These are phyloP conservation scores for Callinectes sapidus DNA, from an alignment of 2,888 invertebrate genomes.

Conservation along the genomic window DNA sequence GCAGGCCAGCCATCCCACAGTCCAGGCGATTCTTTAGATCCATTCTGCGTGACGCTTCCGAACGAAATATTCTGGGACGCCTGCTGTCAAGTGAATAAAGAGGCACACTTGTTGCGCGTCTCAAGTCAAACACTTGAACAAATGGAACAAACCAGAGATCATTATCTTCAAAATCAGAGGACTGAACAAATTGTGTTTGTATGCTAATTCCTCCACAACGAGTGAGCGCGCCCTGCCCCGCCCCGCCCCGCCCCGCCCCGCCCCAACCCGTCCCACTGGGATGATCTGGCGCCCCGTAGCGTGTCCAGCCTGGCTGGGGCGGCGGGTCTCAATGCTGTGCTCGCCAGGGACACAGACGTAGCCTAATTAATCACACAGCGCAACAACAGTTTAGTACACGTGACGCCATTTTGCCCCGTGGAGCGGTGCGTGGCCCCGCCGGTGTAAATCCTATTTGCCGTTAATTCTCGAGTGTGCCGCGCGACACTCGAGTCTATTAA, in stretches of 20 bases:
- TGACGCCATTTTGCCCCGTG: background rate
- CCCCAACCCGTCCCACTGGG: background rate
- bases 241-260: background rate
- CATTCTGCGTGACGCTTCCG: background rate
- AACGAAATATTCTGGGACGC: slow-evolving; percentile 34
- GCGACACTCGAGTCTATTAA: background rate
- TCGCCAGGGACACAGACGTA: background rate
- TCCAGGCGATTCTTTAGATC: background rate
- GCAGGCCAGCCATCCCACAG: background rate
- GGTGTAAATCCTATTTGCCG: background rate
- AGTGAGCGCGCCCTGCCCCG: slow-evolving; percentile 24
- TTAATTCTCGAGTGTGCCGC: background rate
- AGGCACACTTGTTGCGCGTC: slow-evolving; percentile 47
- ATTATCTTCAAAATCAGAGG: slow-evolving; percentile 62
- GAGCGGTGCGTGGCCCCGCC: background rate
- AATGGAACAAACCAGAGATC: slow-evolving; percentile 64
- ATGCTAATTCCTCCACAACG: slow-evolving; percentile 60
- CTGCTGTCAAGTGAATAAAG: slow-evolving; percentile 36
- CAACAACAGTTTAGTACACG: background rate
- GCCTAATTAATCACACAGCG: background rate
- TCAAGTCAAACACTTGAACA: slow-evolving; percentile 65
- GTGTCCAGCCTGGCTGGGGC: background rate
- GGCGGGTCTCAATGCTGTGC: background rate
- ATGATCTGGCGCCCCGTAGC: background rate
- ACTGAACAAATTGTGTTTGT: slow-evolving; percentile 64